Evolutionary conservation across 2,888 invertebrate genomes (phyloP), one percentile per base, ranked within the genome.

Genomic region (Zaprionus lineosus): DNA sequence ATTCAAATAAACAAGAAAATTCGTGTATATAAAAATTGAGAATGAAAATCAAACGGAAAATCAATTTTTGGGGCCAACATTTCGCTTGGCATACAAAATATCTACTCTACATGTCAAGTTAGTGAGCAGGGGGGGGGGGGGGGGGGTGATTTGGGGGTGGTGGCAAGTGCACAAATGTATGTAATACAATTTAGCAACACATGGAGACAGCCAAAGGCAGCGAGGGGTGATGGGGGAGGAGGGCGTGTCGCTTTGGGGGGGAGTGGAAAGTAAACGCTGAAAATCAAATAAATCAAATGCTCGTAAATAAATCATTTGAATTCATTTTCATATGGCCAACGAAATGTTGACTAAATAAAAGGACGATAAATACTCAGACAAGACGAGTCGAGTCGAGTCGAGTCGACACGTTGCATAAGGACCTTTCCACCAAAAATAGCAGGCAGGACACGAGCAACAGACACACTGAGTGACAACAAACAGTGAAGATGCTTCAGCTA

Each of bases 291-390:
- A 87, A 88, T 87, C 87, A 88, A 86, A 84, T 66, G 73, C 81
- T 87, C 79, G 84, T 87, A 84, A 88, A 88, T 87, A 88, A 88
- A 86, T 87, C 88, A 87, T 87, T 86, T 82, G 74, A 87, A 87
- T 87, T 77, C 84, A 81, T 82, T 86, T 84, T 81, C 78, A 72
- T 61, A 52, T 72, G 70, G 39, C 52, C 67, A 59, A 66, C 55
- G 67, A 74, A 76, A 77, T 77, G 77, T 75, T 74, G 64, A 59
- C 84, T 77, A 77, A 82, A 86, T 81, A 84, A 86, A 86, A 84
- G 86, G 84, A 74, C 78, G 62, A 71, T 82, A 86, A 86, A 84
- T 68, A 84, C 82, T 59, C 37, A 33, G 70, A 73, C 58, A 53
- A 60, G 50, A 31, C 44, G 40, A 70, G 53, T 61, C 56, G 68